Conservation (phyloP, 2,888 invertebrate genomes). For the Euclidia mi region DNA sequence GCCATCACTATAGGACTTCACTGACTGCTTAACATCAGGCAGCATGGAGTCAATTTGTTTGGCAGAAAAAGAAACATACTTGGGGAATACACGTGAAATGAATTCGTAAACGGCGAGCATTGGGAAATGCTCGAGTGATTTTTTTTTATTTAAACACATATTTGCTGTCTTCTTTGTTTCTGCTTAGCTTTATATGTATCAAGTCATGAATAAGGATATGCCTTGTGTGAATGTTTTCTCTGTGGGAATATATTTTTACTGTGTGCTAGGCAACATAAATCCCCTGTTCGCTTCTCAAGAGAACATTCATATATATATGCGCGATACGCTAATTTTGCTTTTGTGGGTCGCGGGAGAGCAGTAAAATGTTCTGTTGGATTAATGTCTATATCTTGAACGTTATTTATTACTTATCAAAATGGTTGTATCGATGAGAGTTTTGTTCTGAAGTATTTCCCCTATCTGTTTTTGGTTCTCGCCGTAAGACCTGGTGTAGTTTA, state of each 20-base stretch:
- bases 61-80: conserved; percentile 46
- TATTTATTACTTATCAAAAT: conserved; percentile 93
- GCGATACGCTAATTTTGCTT: conserved; percentile 74
- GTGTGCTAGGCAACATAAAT: conserved; percentile 64
- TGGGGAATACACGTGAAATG: conserved; percentile 53
- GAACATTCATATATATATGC: conserved; percentile 62
- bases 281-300: conserved; percentile 59
- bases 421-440: conserved; percentile 97
- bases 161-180: conserved; percentile 53
- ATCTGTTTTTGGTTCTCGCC: conserved; percentile 96
- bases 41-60: conserved; percentile 51
- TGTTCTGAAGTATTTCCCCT: conserved; percentile 97
- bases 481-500: conserved; percentile 96
- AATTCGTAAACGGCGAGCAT: conserved; percentile 53
- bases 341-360: conserved; percentile 69
- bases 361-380: conserved; percentile 68
- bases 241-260: conserved; percentile 66
- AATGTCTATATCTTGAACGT: conserved; percentile 57
- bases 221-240: conserved; percentile 63
- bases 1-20: conserved; percentile 61
- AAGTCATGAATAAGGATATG: conserved; percentile 64
- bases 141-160: conserved; percentile 52
- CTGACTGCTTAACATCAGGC: conserved; percentile 57
- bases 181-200: conserved; percentile 47
- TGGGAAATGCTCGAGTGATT: conserved; percentile 43